phyloP scores from a whole-genome alignment of 2,888 invertebrate species.

The Lobophora halterata region DNA sequence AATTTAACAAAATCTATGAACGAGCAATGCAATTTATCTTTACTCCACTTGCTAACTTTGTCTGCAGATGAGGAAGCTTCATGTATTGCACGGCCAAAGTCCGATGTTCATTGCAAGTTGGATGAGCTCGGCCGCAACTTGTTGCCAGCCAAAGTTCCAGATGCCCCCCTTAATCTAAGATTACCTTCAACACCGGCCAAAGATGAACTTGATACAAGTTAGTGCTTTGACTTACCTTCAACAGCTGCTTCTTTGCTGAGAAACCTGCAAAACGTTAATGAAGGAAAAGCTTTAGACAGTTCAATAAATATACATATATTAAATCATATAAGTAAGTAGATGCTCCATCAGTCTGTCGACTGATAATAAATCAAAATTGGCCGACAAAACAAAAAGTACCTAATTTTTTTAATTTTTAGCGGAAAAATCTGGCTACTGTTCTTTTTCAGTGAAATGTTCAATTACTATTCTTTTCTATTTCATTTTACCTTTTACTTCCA shows the following conservation, averaged over 20 bases:
- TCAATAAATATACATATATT: too few relatives aligned
- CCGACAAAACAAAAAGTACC: too few relatives aligned
- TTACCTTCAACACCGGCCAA: constrained; percentile 12
- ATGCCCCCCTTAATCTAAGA: constrained; percentile 8
- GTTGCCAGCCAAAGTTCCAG: constrained; percentile 29
- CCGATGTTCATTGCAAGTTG: constrained; percentile 27
- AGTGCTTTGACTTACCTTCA: constrained; percentile 10
- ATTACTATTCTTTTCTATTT: too few relatives aligned
- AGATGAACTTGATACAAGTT: constrained; percentile 17
- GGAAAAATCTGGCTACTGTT: too few relatives aligned
- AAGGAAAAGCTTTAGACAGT: too few relatives aligned
- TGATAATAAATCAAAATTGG: too few relatives aligned
- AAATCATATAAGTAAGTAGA: too few relatives aligned
- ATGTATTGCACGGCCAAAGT: constrained; percentile 35
- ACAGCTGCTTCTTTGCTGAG: constrained; percentile 7
- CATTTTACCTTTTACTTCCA: constrained; percentile 45
- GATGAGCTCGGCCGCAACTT: constrained; percentile 27
- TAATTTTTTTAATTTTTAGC: too few relatives aligned
- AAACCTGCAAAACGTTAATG: not conserved
- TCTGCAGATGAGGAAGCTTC: constrained; percentile 37
- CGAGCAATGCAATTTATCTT: constrained; percentile 12
- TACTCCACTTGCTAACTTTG: constrained; percentile 16
- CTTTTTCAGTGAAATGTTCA: too few relatives aligned
- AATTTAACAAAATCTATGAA: constrained; percentile 11
- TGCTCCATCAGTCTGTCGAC: too few relatives aligned